These are phyloP conservation scores for Myocastor coypus DNA, from an alignment of 2,113 vertebrate species.

Conservation along the genomic window DNA sequence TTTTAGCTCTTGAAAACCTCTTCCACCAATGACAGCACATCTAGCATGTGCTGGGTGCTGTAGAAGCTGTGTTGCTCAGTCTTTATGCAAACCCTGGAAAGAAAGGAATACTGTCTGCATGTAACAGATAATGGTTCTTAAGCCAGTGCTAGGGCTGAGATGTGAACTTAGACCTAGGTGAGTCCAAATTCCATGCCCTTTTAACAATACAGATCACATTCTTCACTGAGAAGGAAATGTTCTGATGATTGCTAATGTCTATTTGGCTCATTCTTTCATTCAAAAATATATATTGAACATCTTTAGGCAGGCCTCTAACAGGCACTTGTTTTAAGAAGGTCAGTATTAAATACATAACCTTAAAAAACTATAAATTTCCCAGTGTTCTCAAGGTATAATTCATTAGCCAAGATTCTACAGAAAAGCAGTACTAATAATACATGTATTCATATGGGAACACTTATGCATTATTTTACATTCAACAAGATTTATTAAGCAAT, in stretches of 20 bases:
- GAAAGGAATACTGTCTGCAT: neutral
- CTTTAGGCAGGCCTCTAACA: neutral
- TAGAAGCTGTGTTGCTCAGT: fast-evolving
- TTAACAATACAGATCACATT: neutral
- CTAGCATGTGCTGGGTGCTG: neutral
- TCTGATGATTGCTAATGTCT: neutral
- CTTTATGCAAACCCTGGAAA: neutral
- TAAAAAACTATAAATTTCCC: neutral
- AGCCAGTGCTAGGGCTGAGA: no score
- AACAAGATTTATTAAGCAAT: neutral
- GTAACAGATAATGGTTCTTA: neutral
- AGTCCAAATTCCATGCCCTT: neutral
- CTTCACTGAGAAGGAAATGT: neutral
- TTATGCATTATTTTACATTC: neutral
- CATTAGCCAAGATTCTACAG: neutral
- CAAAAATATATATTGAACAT: neutral
- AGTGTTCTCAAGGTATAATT: neutral
- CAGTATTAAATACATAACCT: neutral
- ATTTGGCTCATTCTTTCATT: neutral
- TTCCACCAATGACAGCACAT: neutral
- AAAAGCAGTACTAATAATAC: neutral
- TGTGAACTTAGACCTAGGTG: neutral
- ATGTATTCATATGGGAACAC: neutral
- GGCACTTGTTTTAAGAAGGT: neutral
- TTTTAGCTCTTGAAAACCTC: neutral